Conservation (phyloP, 2,113 vertebrate genomes). For the Calyptomena viridis region DNA sequence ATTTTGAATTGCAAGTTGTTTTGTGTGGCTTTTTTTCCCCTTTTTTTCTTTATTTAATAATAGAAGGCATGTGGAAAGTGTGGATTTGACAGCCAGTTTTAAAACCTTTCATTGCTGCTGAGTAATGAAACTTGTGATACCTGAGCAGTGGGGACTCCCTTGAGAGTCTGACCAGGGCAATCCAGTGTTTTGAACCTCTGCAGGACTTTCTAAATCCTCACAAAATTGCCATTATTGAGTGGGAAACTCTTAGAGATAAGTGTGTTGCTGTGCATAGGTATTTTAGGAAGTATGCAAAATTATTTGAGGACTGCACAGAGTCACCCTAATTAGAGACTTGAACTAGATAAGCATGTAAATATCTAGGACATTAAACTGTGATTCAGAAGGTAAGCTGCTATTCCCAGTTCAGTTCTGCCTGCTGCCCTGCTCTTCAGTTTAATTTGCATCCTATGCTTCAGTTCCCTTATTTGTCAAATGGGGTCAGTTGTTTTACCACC, state of each 20-base stretch:
- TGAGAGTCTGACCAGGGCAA: neutral
- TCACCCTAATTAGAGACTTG: constrained; percentile 54
- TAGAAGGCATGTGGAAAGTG: neutral
- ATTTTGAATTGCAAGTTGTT: neutral
- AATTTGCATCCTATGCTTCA: constrained; percentile 32
- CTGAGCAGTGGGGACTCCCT: neutral
- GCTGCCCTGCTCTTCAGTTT: constrained; percentile 13
- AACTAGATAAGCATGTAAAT: constrained; percentile 49
- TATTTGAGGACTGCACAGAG: neutral
- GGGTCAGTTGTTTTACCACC: constrained; percentile 21
- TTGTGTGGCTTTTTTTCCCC: neutral
- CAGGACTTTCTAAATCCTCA: neutral
- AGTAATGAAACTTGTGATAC: neutral
- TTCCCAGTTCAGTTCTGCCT: constrained; percentile 22
- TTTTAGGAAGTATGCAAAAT: neutral
- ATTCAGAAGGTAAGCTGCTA: constrained; percentile 46
- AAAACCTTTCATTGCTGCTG: neutral
- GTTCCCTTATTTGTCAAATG: constrained; percentile 33
- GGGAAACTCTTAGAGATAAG: neutral
- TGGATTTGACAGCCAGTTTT: neutral
- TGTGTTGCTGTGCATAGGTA: neutral
- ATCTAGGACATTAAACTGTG: constrained; percentile 42
- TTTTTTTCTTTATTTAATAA: neutral
- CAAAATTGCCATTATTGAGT: neutral
- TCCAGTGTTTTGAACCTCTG: neutral